phyloP scores from a whole-genome alignment of 2,888 invertebrate species.

The Ypsolopha sequella region DNA sequence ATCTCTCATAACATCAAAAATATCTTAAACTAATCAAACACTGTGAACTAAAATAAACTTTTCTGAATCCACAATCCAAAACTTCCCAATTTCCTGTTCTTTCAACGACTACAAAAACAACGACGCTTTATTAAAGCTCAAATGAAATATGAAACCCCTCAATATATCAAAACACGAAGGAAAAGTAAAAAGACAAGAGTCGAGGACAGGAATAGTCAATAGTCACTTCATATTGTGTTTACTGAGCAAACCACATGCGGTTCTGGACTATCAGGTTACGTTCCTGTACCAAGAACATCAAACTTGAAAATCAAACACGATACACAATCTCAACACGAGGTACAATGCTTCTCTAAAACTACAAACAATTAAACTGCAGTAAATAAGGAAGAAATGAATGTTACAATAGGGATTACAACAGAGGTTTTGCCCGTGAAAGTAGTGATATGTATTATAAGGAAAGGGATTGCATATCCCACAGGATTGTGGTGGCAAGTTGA shows the following conservation, averaged over 20 bases:
- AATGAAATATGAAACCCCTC: constrained; percentile 54
- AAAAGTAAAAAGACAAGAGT: constrained; percentile 50
- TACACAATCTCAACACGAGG: neutral
- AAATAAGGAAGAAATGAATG: constrained; percentile 23
- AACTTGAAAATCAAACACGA: constrained; percentile 9
- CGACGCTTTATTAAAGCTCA: constrained; percentile 19
- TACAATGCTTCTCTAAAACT: constrained; percentile 19
- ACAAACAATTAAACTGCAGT: neutral
- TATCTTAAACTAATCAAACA: too few species aligned
- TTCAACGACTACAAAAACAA: too few species aligned
- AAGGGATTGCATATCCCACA: constrained; percentile 51
- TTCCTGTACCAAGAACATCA: constrained; percentile 15
- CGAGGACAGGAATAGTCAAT: constrained; percentile 67
- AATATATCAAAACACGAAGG: constrained; percentile 37
- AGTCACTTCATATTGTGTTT: constrained; percentile 68
- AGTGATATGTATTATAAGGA: constrained; percentile 15
- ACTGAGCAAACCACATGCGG: constrained; percentile 58
- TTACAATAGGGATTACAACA: constrained; percentile 6
- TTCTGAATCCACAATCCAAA: too few species aligned
- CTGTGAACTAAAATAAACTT: too few species aligned
- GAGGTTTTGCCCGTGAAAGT: constrained; percentile 11
- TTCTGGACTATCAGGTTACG: constrained; percentile 56
- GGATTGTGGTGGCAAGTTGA: constrained; percentile 54
- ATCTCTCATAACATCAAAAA: too few species aligned
- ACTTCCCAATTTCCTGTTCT: too few species aligned